phyloP scores from a whole-genome alignment of 2,888 invertebrate genomes.

The Rotaria magnacalcarata region DNA sequence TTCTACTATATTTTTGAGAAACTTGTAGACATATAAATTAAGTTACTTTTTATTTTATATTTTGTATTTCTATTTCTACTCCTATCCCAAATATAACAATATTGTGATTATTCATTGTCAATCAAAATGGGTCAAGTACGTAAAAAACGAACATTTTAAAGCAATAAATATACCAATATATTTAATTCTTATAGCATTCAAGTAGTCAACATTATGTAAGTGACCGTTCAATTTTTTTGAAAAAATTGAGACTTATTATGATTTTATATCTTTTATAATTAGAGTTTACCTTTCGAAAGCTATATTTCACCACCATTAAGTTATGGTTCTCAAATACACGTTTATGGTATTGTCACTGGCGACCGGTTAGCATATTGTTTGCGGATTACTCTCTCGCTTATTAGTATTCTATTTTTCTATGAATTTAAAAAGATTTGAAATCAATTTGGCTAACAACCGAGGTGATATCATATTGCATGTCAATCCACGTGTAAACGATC shows the following conservation, averaged over 20 bases:
- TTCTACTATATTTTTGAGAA: neutral
- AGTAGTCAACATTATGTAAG: neutral
- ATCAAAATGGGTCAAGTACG: neutral
- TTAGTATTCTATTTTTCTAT: neutral
- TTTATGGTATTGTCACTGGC: neutral
- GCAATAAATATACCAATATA: neutral
- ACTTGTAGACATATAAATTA: neutral
- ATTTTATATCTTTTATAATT: neutral
- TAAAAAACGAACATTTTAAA: neutral
- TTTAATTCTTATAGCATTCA: neutral
- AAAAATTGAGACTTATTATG: neutral
- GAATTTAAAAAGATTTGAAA: neutral
- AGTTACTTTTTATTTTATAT: neutral
- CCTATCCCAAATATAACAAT: neutral
- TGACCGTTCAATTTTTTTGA: neutral
- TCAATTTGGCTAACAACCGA: neutral
- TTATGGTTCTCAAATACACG: conserved; percentile 10
- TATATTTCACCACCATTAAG: neutral
- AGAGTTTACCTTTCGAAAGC: neutral
- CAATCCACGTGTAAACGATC: neutral
- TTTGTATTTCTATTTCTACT: neutral
- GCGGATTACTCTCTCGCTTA: too few relatives aligned
- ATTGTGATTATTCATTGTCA: neutral
- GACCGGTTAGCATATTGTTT: neutral
- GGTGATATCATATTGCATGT: conserved; percentile 21